Evolutionary conservation across 2,113 vertebrate species (phyloP).

Genomic region (Heloderma charlesbogerti): DNA sequence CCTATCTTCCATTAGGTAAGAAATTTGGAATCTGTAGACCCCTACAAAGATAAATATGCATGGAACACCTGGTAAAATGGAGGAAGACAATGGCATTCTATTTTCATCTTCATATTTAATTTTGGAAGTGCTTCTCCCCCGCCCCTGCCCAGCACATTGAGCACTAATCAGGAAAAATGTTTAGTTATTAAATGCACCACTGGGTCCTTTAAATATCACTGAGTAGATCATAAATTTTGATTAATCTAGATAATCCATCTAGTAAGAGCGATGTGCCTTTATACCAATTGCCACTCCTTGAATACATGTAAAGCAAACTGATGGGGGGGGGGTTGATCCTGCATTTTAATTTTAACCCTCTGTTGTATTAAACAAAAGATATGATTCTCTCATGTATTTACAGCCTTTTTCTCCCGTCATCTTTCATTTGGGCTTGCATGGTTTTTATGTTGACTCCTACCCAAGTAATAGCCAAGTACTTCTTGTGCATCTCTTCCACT

Average conservation of each 20-base stretch:
- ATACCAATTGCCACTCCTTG: not conserved
- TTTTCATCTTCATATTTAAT: constrained; percentile 7
- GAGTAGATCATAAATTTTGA: constrained; percentile 74
- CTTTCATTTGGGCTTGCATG: not conserved
- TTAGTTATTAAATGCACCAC: constrained; percentile 76
- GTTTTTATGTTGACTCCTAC: not conserved
- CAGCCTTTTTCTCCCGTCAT: not conserved
- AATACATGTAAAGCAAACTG: not conserved
- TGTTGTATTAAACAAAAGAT: not conserved
- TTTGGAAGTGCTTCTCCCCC: constrained; percentile 39
- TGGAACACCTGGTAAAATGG: not conserved
- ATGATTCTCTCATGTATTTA: constrained; percentile 21
- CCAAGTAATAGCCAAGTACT: not conserved
- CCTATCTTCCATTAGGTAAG: not conserved
- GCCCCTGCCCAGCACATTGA: constrained; percentile 1
- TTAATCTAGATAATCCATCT: constrained; percentile 67
- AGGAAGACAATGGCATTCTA: constrained; percentile 22
- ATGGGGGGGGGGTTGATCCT: not conserved
- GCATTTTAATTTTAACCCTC: not conserved
- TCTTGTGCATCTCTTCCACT: not conserved
- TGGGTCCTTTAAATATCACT: constrained; percentile 74
- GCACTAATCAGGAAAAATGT: constrained; percentile 75
- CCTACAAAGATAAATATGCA: not conserved
- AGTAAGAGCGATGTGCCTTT: constrained; percentile 1
- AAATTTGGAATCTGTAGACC: not conserved